phyloP scores from a whole-genome alignment of 2,888 invertebrate genomes.

The Cepaea hortensis region DNA sequence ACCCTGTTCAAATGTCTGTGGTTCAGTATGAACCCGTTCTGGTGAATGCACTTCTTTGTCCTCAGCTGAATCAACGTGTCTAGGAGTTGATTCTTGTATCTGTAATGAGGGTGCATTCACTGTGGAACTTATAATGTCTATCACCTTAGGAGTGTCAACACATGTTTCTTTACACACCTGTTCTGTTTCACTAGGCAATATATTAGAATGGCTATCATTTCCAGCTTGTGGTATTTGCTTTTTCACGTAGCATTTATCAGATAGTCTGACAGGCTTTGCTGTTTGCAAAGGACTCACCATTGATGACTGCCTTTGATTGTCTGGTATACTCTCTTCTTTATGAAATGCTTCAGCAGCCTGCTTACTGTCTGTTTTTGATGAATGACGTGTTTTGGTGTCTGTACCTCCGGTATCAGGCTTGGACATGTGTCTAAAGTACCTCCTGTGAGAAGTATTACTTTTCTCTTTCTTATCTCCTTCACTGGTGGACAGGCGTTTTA shows the following conservation, averaged over 20 bases:
- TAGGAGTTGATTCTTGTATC: neutral
- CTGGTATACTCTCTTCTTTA: constrained; percentile 19
- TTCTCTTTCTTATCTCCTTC: constrained; percentile 21
- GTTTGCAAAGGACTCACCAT: constrained; percentile 6
- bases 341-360: neutral
- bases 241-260: neutral
- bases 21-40: neutral
- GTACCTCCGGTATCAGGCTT: constrained; percentile 23
- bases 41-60: neutral
- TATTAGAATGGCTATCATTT: neutral
- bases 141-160: neutral
- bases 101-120: too few species aligned
- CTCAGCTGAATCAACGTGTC: neutral
- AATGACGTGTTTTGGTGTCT: constrained; percentile 6
- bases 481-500: constrained; percentile 31
- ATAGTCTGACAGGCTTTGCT: neutral
- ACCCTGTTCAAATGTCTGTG: neutral
- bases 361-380: neutral
- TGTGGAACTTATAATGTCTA: neutral
- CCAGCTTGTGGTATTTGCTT: neutral
- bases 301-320: neutral
- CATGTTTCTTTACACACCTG: neutral
- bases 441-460: neutral
- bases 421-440: constrained; percentile 1
- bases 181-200: neutral